These are phyloP conservation scores for Phymanthus crucifer DNA, from an alignment of 92 coral and sea anemone genomes.

Conservation along the genomic window DNA sequence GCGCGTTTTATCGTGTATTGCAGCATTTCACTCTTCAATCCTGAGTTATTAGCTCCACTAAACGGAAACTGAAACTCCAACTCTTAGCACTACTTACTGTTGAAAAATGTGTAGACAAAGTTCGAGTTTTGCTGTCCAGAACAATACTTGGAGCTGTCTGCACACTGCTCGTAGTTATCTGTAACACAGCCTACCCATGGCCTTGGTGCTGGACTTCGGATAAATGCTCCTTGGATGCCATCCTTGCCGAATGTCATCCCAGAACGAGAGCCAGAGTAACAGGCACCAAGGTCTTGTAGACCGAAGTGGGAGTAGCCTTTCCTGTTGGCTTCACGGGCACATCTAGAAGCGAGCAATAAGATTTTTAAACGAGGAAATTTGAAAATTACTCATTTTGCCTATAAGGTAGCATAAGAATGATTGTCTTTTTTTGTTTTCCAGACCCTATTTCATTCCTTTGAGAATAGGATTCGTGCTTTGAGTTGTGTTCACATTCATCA, in stretches of 20 bases:
- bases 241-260: slow-evolving; percentile 81
- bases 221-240: slow-evolving; percentile 87
- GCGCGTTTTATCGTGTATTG: no score
- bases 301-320: slow-evolving; percentile 95
- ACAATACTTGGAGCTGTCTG: slow-evolving; percentile 65
- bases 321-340: slow-evolving; percentile 74
- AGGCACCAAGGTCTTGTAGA: slow-evolving; percentile 90
- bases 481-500: no score
- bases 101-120: slow-evolving; percentile 82
- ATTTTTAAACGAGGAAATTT: no score
- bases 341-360: slow-evolving; percentile 44
- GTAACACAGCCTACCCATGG: slow-evolving; percentile 98
- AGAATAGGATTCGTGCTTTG: no score
- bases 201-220: slow-evolving; percentile 83
- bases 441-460: no score
- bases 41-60: no score
- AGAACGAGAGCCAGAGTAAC: slow-evolving; percentile 88
- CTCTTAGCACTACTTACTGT: slow-evolving; percentile 48
- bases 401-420: no score
- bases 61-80: no score
- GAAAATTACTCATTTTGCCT: no score
- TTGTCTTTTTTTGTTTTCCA: no score
- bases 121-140: slow-evolving; percentile 95
- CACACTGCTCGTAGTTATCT: slow-evolving; percentile 62
- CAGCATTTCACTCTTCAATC: no score